Evolutionary conservation across 2,797 vertebrate genomes (phyloP), one percentile per base, ranked within the genome.

Genomic region (Discoglossus pictus): DNA sequence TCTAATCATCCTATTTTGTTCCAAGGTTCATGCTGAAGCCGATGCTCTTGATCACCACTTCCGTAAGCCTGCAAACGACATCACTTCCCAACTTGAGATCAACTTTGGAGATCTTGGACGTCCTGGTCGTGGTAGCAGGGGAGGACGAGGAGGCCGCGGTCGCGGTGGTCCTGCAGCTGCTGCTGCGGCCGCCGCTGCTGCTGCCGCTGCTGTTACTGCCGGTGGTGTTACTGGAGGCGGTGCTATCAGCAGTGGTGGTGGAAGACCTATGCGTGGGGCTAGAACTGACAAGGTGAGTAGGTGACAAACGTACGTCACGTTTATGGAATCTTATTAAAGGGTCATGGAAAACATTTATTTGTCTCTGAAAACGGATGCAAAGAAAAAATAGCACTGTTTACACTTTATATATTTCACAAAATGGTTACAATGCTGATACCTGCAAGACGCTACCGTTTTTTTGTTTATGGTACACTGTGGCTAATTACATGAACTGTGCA

Each of bases 41-140:
- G 91, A 93, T 0, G 81, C 82, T 2, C 92, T 94, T 42, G 97
- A 99, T 74, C 96, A 98, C 80, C 97, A 99, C 83, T 97, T 98
- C 90, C 95, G 97, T 76, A 98, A 98, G 82, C 96, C 97, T 3
- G 96, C 97, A 74, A 99, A 99, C 15, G 97, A 99, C 83, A 99
- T 99, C 85, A 99, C 97, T 8, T 95, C 96, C 77, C 96, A 99
- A 86, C 89, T 99, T 88, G 97, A 98, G 90, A 99, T 98, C 79
- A 99, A 99, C 87, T 98, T 98, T 7, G 96, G 96, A 84, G 96
- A 98, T 85, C 89, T 98, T 13, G 95, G 95, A 48, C 96, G 96
- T 76, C 97, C 96, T 0, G 96, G 97, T 0, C 94, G 96, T 9
- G 96, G 97, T 9, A 94, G 96, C 43, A 89, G 96, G 71, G 95